phyloP scores from a whole-genome alignment of 1,140 invertebrate species.

The Drosophila setifemur region DNA sequence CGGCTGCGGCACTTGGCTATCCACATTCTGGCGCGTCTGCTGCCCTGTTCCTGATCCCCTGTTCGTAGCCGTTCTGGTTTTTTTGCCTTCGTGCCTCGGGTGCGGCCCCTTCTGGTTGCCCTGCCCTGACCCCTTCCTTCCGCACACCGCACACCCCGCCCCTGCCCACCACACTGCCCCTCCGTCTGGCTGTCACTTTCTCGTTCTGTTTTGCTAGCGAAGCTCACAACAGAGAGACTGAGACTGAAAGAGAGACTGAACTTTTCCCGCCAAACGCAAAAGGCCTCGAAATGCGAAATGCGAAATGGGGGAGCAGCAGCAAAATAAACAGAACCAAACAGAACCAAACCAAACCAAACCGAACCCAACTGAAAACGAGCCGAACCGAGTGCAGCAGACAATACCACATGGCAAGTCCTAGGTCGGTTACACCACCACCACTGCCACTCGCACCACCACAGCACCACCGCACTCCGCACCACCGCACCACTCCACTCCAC shows the following conservation, averaged over 20 bases:
- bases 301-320: slow-evolving; percentile 33
- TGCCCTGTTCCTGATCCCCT: slow-evolving; percentile 65
- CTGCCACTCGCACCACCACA: not conserved
- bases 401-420: slow-evolving; percentile 80
- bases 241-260: not conserved
- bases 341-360: slow-evolving; percentile 10
- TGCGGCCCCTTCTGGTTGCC: slow-evolving; percentile 26
- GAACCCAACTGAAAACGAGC: slow-evolving; percentile 10
- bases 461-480: slow-evolving; percentile 11
- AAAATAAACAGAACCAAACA: slow-evolving; percentile 16
- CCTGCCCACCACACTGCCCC: not conserved
- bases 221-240: slow-evolving; percentile 26
- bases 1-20: slow-evolving; percentile 33
- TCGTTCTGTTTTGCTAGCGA: slow-evolving; percentile 66
- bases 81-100: slow-evolving; percentile 58
- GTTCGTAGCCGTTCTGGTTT: slow-evolving; percentile 62
- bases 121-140: not conserved
- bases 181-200: slow-evolving; percentile 7
- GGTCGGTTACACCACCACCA: slow-evolving; percentile 74
- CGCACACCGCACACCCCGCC: not conserved
- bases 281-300: no score
- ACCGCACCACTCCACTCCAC: slow-evolving; percentile 7
- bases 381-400: slow-evolving; percentile 57
- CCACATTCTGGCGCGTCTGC: slow-evolving; percentile 25
- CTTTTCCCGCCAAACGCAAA: slow-evolving; percentile 78